Conservation (phyloP, 2,888 invertebrate species). For the Lasius platythorax region DNA sequence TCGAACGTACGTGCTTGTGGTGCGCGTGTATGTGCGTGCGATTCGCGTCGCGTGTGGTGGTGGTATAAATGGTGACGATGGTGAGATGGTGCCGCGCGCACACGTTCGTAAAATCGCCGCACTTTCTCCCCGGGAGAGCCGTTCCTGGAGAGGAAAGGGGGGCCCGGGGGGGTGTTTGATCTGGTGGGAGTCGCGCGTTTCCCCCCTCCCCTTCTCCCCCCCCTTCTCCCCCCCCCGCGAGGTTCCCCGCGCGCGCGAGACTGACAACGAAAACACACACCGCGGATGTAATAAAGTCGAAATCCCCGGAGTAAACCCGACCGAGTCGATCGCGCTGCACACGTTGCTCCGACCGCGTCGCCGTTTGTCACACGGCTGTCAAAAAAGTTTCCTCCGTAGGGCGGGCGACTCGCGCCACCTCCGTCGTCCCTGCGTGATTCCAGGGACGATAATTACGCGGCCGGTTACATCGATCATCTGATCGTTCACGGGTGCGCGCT, state of each 20-base stretch:
- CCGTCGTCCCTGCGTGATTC: too few relatives aligned
- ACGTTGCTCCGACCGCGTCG: too few relatives aligned
- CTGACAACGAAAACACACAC: constrained; percentile 65
- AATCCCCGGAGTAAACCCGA: too few relatives aligned
- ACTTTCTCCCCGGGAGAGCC: neutral
- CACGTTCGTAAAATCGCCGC: neutral
- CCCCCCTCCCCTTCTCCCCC: neutral
- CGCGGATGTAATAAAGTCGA: neutral
- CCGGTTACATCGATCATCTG: constrained; percentile 16
- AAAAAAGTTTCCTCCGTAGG: too few relatives aligned
- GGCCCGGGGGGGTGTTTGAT: neutral
- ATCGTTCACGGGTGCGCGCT: neutral
- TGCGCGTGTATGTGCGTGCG: neutral
- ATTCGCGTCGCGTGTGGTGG: constrained; percentile 42
- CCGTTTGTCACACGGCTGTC: too few relatives aligned
- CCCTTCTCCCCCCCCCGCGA: too few relatives aligned
- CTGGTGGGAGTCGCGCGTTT: neutral
- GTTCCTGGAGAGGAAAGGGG: too few relatives aligned
- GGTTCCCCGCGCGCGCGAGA: neutral
- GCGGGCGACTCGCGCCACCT: too few relatives aligned
- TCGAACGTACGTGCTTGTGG: neutral
- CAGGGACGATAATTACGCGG: too few relatives aligned
- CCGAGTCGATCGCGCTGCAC: too few relatives aligned
- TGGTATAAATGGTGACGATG: constrained; percentile 22
- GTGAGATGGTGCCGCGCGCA: constrained; percentile 9